A percentile compares a stretch with the other conserved stretches of the same genome.
These are phyloP conservation scores for Diadema setosum DNA, from an alignment of 35 echinoderm and acorn worm genomes.

Conservation along the genomic window DNA sequence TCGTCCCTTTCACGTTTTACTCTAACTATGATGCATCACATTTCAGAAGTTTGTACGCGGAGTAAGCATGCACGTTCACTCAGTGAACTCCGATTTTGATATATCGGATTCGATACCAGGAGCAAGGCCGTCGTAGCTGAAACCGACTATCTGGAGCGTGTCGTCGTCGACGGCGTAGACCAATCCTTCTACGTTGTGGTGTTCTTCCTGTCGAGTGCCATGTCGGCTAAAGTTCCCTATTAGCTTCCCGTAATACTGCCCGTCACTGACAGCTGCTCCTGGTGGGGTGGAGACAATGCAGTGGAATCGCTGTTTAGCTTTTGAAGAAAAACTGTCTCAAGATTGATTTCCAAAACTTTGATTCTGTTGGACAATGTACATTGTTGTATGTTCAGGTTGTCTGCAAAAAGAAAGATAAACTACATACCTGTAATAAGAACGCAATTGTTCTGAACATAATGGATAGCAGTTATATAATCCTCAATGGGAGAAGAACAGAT, in stretches of 20 bases:
- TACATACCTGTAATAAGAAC: too few species aligned
- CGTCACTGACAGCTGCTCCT: too few species aligned
- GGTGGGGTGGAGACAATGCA: too few species aligned
- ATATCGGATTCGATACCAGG: slow-evolving; percentile 71
- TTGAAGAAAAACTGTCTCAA: too few species aligned
- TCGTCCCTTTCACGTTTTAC: neutral
- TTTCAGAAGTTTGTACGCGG: neutral
- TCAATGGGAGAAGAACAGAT: too few species aligned
- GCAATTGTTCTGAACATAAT: too few species aligned
- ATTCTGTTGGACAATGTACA: too few species aligned
- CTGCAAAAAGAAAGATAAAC: too few species aligned
- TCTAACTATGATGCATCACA: neutral
- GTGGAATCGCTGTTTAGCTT: too few species aligned
- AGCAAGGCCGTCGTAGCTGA: slow-evolving; percentile 63
- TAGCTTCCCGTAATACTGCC: slow-evolving; percentile 34
- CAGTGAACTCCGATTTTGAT: neutral
- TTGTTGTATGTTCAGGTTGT: too few species aligned
- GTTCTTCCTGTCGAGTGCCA: neutral
- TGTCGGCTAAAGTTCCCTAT: neutral
- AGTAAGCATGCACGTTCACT: neutral
- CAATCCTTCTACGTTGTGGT: slow-evolving; percentile 38
- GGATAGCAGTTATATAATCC: too few species aligned
- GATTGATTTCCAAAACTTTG: too few species aligned
- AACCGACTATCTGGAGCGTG: slow-evolving; percentile 38
- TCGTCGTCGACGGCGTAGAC: slow-evolving; percentile 69